Evolutionary conservation across 1,140 invertebrate genomes (phyloP).

Genomic region (Drosophila triauraria): DNA sequence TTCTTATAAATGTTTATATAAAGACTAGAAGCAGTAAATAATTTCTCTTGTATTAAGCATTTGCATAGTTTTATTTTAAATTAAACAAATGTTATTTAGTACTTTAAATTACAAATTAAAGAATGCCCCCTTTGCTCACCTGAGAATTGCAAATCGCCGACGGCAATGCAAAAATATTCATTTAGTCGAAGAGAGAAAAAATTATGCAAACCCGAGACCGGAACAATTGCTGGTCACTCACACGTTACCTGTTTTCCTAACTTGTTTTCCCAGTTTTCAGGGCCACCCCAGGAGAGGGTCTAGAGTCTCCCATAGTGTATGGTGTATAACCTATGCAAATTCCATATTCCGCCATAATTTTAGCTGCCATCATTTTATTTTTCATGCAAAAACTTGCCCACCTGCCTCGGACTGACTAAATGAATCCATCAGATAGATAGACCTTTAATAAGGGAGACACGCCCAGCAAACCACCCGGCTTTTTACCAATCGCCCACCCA

Average conservation of each 20-base stretch:
- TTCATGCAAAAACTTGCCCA: conserved; percentile 12
- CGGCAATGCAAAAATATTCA: conserved; percentile 41
- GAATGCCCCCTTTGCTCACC: neutral
- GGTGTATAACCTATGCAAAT: conserved; percentile 30
- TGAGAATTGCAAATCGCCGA: conserved; percentile 21
- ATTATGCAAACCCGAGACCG: conserved; percentile 4
- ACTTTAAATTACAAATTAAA: neutral
- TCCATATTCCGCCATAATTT: conserved; percentile 43
- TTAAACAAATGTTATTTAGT: accelerated
- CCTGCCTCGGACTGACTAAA: conserved; percentile 27
- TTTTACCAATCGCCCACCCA: conserved; percentile 28
- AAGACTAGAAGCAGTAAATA: neutral
- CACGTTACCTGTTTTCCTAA: conserved; percentile 35
- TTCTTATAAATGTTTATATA: neutral
- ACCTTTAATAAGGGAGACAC: conserved; percentile 44
- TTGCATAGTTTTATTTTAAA: neutral
- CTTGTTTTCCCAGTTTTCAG: conserved; percentile 19
- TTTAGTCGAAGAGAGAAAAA: neutral
- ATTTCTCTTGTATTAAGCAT: neutral
- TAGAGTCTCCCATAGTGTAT: neutral
- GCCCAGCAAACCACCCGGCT: conserved; percentile 34
- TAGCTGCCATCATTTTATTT: conserved; percentile 12
- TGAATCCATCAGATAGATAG: conserved; percentile 46
- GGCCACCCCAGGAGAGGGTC: conserved; percentile 28
- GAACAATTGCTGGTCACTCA: conserved; percentile 23